Evolutionary conservation across 2,113 vertebrate genomes (phyloP).

Genomic region (Elgaria multicarinata): DNA sequence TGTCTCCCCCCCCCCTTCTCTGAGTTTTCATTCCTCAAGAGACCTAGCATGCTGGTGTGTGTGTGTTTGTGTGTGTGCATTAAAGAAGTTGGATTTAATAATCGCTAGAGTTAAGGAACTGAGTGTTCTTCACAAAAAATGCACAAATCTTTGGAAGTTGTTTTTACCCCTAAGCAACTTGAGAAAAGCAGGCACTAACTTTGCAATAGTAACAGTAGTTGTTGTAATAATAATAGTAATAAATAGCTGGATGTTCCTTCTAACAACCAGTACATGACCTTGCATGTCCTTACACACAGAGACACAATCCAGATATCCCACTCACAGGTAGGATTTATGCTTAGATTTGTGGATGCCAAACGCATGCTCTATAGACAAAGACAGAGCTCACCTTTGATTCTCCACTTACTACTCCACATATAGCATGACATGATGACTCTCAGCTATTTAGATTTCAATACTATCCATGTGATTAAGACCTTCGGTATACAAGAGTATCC

Average conservation of each 20-base stretch:
- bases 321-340: background rate
- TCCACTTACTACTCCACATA: background rate
- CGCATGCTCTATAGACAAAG: background rate
- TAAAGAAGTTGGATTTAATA: conserved; percentile 42
- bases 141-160: background rate
- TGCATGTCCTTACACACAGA: conserved; percentile 41
- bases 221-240: background rate
- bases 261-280: conserved; percentile 49
- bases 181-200: background rate
- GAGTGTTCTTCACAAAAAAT: background rate
- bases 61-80: background rate
- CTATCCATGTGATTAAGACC: background rate
- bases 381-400: background rate
- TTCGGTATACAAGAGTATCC: background rate
- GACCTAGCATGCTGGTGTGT: conserved; percentile 44
- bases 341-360: background rate
- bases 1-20: conserved; percentile 49
- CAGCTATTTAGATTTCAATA: background rate
- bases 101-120: background rate
- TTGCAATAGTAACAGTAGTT: background rate
- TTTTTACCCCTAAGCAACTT: background rate
- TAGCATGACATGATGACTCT: background rate
- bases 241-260: background rate
- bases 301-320: background rate
- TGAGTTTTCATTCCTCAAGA: conserved; percentile 67